These are phyloP conservation scores for Buphagus erythrorhynchus DNA, from an alignment of 2,797 vertebrate species.

Conservation along the genomic window DNA sequence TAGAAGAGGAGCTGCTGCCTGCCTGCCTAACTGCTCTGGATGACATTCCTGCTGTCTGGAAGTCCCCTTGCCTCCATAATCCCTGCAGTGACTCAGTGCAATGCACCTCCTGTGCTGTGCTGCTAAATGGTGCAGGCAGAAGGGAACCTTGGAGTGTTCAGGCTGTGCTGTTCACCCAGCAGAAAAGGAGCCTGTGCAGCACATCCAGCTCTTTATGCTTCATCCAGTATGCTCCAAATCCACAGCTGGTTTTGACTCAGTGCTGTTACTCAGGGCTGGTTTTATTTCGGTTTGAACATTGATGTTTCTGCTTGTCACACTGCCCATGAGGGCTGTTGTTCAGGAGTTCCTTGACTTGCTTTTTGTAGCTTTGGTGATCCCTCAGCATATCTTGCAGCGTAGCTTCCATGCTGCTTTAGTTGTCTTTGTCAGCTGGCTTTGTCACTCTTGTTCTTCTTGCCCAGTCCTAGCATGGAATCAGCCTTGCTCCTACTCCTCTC, in stretches of 20 bases:
- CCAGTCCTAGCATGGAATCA: not conserved
- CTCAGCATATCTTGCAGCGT: not conserved
- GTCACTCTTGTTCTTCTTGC: not conserved
- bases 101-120: slow-evolving; percentile 29
- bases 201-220: not conserved
- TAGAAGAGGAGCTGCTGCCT: not conserved
- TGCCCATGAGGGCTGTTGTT: not conserved
- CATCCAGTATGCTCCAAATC: not conserved
- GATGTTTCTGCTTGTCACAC: not conserved
- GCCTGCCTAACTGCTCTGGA: slow-evolving; percentile 14
- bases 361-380: not conserved
- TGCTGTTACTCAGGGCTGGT: not conserved
- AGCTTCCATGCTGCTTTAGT: not conserved
- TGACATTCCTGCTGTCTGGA: not conserved
- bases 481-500: not conserved
- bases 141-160: slow-evolving; percentile 18
- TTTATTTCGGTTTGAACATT: not conserved
- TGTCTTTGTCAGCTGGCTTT: not conserved
- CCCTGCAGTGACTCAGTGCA: slow-evolving; percentile 39
- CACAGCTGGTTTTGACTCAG: not conserved
- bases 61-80: slow-evolving; percentile 40
- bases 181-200: not conserved
- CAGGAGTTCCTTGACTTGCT: not conserved
- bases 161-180: not conserved
- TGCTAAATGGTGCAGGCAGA: slow-evolving; percentile 63